Evolutionary conservation across 64 coral and sea anemone genomes (phyloP).

Genomic region (Acropora tenuis): DNA sequence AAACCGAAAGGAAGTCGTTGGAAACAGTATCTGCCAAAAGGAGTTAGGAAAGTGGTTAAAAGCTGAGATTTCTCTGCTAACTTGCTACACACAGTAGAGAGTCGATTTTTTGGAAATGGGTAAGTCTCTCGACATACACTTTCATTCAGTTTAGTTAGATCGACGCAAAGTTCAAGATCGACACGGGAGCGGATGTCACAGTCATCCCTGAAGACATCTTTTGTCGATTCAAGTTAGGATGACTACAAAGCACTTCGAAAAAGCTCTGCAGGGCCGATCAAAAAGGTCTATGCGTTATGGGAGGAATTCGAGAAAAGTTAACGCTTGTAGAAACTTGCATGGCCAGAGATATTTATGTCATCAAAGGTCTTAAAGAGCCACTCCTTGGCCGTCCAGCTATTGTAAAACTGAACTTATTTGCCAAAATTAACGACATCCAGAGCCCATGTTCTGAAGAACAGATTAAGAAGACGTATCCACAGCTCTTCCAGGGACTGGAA

Average conservation of each 20-base stretch:
- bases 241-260: no score
- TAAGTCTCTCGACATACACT: constrained; percentile 1
- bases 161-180: not conserved
- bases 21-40: not conserved
- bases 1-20: not conserved
- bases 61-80: not conserved
- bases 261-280: no score
- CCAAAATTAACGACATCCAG: not conserved
- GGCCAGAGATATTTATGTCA: no score
- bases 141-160: not conserved
- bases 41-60: not conserved
- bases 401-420: not conserved
- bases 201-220: no score
- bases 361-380: not conserved
- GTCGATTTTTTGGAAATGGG: not conserved
- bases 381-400: not conserved
- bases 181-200: not conserved
- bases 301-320: no score
- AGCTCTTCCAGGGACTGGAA: constrained; percentile 25
- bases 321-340: no score
- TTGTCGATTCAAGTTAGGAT: no score
- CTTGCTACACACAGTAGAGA: not conserved
- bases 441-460: not conserved
- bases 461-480: not conserved
- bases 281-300: no score